Evolutionary conservation across 1,140 invertebrate species (phyloP), one percentile per base, ranked within the genome.

Genomic region (Megalonaias nervosa): DNA sequence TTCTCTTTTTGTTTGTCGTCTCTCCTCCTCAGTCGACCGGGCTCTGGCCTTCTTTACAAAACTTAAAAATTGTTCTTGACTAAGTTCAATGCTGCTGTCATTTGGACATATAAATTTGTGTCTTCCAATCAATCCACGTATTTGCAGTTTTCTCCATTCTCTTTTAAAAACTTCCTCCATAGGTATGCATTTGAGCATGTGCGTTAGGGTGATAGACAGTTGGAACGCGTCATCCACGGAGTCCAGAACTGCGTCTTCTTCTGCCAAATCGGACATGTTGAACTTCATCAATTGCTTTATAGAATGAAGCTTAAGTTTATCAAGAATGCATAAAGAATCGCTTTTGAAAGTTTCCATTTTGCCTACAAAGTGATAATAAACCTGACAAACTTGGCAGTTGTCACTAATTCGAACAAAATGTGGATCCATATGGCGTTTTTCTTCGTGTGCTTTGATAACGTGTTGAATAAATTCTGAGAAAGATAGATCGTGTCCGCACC

Each of bases 401-500:
- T 80, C 70, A 26, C 76, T 83, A 23, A 77, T 77, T 16, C 75
- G 75, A 16, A 67, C 71, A 67, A 84, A 81, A 74, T 86, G 82
- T 0, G 71, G 76, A 76, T 86, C 80, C 23, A 60, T 64, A 21
- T 57, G 56, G 14, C 67, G 38, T 55, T 76, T 81, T 6, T 55
- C 62, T n/a, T 72, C 70, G 17, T 81, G 67, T 2, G 75, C 71
- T 23, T 74, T 38, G 2, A 86, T 76, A 16, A 84, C 78, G 62
- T 84, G 82, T 57, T 74, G 67, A 55, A 86, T 74, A 64, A 83
- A 86, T 61, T 86, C 85, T 55, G 65, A 31, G 58, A 86, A 86
- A 58, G 81, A 81, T 16, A 84, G 77, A 70, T 86, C 83, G 58
- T 85, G 83, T 13, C 85, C 85, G 61, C 85, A 86, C 16, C 48